Evolutionary conservation across 2,888 invertebrate species (phyloP), one percentile per base, ranked within the genome.

Genomic region (Platycheirus albimanus): DNA sequence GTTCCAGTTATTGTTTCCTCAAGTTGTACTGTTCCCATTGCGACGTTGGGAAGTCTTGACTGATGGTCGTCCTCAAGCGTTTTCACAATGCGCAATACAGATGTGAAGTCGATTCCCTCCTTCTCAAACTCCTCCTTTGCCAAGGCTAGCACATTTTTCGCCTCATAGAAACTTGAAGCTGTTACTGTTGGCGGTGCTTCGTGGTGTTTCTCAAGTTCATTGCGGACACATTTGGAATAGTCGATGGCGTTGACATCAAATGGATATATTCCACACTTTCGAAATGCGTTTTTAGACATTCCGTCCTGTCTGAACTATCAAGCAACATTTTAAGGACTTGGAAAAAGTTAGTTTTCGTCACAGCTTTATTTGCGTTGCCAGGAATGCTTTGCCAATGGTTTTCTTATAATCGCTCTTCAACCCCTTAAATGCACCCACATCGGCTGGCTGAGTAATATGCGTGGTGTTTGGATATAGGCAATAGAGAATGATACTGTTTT

Each of bases 381-480:
- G n/a, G n/a, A n/a, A n/a, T n/a, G n/a, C n/a, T 43, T 43, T 76
- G 77, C 70, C 76, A 85, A 83, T 86, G 7, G 67, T 80, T 63
- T 78, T 72, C 41, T 81, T 84, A 58, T 83, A 77, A 10, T 80
- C 75, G 4, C 61, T 54, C 76, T 85, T 85, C 17, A 85, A 17
- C 0, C 63, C 64, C 45, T 79, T 85, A 69, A 79, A 85, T 10
- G 63, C 74, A 28, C 78, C 79, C 7, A 85, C 75, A 58, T 85
- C 80, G 0, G 77, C 77, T 8, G 86, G 81, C n/a, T n/a, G n/a
- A n/a, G n/a, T n/a, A n/a, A n/a, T n/a, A n/a, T n/a, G n/a, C n/a
- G n/a, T n/a, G n/a, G n/a, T n/a, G n/a, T n/a, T n/a, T n/a, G n/a
- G n/a, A n/a, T n/a, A n/a, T n/a, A n/a, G n/a, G n/a, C n/a, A n/a